These are phyloP conservation scores for Drosophila seclusa DNA, from an alignment of 2,888 invertebrate genomes.

Conservation along the genomic window DNA sequence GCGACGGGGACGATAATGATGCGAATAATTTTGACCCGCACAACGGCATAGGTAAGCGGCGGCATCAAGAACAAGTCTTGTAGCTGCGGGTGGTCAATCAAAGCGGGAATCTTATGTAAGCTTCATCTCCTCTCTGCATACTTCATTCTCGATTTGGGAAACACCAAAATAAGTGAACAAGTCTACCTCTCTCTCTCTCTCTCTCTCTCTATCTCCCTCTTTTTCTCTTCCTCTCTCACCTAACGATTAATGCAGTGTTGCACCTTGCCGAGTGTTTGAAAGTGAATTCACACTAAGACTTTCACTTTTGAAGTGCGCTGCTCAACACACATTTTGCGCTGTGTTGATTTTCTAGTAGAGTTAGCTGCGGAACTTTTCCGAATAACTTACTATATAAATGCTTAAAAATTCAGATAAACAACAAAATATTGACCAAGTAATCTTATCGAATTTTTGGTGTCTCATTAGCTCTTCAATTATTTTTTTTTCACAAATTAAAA, in stretches of 20 bases:
- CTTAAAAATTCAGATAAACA: no score
- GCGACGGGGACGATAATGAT: slow-evolving; percentile 15
- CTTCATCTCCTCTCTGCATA: slow-evolving; percentile 8
- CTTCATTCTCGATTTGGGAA: not conserved
- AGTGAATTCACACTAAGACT: slow-evolving; percentile 29
- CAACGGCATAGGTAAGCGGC: slow-evolving; percentile 58
- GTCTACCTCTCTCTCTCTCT: not conserved
- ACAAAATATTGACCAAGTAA: not conserved
- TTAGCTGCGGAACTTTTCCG: not conserved
- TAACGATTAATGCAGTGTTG: slow-evolving; percentile 17
- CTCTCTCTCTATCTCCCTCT: not conserved
- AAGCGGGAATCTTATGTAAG: slow-evolving; percentile 29
- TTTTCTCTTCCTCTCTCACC: not conserved
- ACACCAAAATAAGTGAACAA: slow-evolving; percentile 4
- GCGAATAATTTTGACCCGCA: slow-evolving; percentile 38
- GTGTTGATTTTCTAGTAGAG: slow-evolving; percentile 4
- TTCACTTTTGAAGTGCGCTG: slow-evolving; percentile 35
- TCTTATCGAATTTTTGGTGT: not conserved
- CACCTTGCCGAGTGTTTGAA: slow-evolving; percentile 22
- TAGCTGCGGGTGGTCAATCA: not conserved
- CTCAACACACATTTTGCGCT: slow-evolving; percentile 7
- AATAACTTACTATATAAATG: not conserved
- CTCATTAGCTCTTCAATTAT: no score
- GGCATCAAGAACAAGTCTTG: not conserved
- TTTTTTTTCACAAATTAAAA: not conserved